Evolutionary conservation across 64 coral and sea anemone genomes (phyloP).

Genomic region (Porites australiensis): DNA sequence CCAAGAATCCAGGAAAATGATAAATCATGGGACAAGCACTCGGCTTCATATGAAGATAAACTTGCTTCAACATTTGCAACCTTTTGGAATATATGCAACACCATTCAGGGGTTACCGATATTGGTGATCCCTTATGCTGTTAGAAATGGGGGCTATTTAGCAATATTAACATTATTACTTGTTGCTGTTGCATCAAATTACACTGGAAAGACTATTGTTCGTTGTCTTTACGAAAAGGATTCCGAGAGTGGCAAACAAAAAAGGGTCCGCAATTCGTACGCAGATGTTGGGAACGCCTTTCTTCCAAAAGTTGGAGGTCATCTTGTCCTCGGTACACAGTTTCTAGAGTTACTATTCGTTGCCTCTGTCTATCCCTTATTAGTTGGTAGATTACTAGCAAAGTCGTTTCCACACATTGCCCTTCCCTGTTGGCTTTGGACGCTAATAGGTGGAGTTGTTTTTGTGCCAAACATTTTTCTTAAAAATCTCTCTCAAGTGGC

Average conservation of each 20-base stretch:
- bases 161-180: slow-evolving; percentile 69
- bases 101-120: slow-evolving; percentile 97
- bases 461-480: slow-evolving; percentile 93
- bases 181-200: slow-evolving; percentile 88
- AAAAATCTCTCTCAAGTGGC: slow-evolving; percentile 97
- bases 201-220: slow-evolving; percentile 87
- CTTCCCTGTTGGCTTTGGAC: slow-evolving; percentile 85
- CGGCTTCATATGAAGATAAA: slow-evolving; percentile 46
- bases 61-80: slow-evolving; percentile 88
- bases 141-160: slow-evolving; percentile 81
- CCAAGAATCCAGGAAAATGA: background rate
- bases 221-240: slow-evolving; percentile 79
- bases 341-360: slow-evolving; percentile 78
- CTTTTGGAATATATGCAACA: slow-evolving; percentile 99
- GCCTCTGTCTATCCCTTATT: slow-evolving; percentile 86
- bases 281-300: slow-evolving; percentile 86
- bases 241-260: slow-evolving; percentile 56
- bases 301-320: slow-evolving; percentile 62
- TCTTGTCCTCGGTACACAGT: slow-evolving; percentile 80
- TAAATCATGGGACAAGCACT: background rate
- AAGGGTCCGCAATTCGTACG: slow-evolving; percentile 83
- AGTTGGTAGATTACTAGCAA: slow-evolving; percentile 85
- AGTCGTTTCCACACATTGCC: slow-evolving; percentile 63
- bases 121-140: slow-evolving; percentile 92
- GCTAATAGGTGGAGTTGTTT: slow-evolving; percentile 69